Base-by-base conservation (phyloP, 2,113 vertebrate genomes). In the Mesembrinibis cayennensis region DNA sequence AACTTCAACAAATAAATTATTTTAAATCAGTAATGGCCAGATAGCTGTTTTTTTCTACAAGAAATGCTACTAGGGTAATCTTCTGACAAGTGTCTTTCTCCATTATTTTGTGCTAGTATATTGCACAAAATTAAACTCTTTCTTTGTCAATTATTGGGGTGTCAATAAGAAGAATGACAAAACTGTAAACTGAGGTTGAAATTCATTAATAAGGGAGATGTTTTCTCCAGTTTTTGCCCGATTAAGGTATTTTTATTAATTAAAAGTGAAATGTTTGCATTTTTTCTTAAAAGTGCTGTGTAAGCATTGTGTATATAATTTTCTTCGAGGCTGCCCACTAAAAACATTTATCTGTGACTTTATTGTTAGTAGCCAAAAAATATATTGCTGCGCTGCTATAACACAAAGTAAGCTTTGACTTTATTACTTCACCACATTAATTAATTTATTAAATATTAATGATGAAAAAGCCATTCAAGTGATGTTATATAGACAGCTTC, bases 401-500 rank as follows among this genome's bases (percentile, higher is more conserved):
- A 65, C 36, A 44, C 29, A 91, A 95, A 89, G 55, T 79, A 85
- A 95, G 71, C 76, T 95, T 79, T 95, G 93, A 82, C 80, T 96
- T 97, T 94, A 97, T 96, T 94, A 89, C 49, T 88, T 94, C 83
- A 78, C 38, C 40, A 90, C 32, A 95, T 97, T 97, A 98, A 98
- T 98, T 98, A 96, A 96, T 97, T 97, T 86, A 97, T 98, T 97
- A 98, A 98, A 97, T 98, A 98, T 98, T 98, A 96, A 98, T 97
- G 89, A 90, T 74, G 18, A 90, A 95, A 97, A 96, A 94, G 26
- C 23, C 17, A 93, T 95, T 97, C 79, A 62, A 97, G 50, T 85
- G 72, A 52, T 77, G 19, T 81, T 96, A 71, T 90, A 94, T 82
- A 92, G 94, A 96, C 89, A 76, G 12, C 36, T 62, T 56, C 71